Evolutionary conservation across 2,113 vertebrate species (phyloP).

Genomic region (Haemorhous mexicanus): DNA sequence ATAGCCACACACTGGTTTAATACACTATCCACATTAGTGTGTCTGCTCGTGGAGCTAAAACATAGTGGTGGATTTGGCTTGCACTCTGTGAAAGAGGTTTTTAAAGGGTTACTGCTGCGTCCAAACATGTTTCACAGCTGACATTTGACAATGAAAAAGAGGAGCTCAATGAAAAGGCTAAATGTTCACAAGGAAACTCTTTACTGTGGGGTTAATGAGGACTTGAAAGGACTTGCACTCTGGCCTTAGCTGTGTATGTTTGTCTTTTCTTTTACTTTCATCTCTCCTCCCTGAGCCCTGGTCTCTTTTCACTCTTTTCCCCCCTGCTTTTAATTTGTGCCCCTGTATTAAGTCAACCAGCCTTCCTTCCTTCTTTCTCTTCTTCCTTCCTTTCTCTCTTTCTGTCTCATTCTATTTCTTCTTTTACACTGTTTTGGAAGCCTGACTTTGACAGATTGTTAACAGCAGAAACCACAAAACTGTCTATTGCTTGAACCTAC

Average conservation of each 20-base stretch:
- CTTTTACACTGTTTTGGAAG: neutral
- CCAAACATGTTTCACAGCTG: constrained; percentile 44
- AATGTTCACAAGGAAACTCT: constrained; percentile 53
- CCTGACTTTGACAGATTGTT: constrained; percentile 5
- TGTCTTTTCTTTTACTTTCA: constrained; percentile 69
- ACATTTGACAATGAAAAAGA: constrained; percentile 50
- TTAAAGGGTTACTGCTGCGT: neutral
- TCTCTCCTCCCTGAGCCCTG: constrained; percentile 42
- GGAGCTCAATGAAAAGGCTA: constrained; percentile 58
- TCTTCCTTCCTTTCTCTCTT: neutral
- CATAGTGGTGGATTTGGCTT: neutral
- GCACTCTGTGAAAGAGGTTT: neutral
- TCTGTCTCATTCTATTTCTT: neutral
- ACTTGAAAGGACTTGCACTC: constrained; percentile 70
- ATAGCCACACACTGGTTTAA: neutral
- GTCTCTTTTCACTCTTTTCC: constrained; percentile 36
- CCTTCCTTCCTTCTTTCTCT: neutral
- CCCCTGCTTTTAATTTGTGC: constrained; percentile 57
- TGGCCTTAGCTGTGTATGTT: constrained; percentile 71
- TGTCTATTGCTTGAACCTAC: neutral
- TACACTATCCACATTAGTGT: neutral
- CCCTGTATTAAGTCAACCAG: constrained; percentile 12
- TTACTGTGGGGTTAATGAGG: constrained; percentile 60
- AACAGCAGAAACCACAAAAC: neutral
- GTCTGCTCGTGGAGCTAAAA: neutral